Evolutionary conservation across 2,113 vertebrate genomes (phyloP), one percentile per base, ranked within the genome.

Genomic region (Oreochromis aureus): DNA sequence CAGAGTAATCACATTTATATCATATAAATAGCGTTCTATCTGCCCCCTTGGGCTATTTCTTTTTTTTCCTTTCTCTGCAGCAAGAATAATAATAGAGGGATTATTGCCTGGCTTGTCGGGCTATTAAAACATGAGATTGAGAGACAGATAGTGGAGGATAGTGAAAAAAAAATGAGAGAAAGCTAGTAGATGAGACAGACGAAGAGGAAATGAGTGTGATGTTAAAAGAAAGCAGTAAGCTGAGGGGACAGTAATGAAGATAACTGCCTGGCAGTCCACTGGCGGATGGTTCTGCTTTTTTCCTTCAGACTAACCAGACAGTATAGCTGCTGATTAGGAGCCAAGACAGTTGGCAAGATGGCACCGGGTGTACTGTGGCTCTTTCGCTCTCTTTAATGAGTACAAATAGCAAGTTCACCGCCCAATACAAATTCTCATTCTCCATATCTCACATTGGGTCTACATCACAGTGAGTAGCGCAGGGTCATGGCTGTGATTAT

Each of bases 231-330:
- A n/a, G 85, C 71, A 2, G 81, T 87, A 83, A 89, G 84, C 78
- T 76, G 54, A 87, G 80, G 83, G 59, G 89, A 94, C 91, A 80
- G 92, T 92, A 91, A 94, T 93, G 89, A 94, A 95, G 91, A 95
- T 91, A 86, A 89, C 82, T 86, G 91, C 84, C 86, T 22, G 76
- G 81, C 89, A 88, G 59, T 82, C 73, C 63, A 58, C 87, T 90
- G 41, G 30, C 24, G 24, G 84, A 87, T 16, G 9, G 36, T 79
- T 76, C 84, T n/a, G 51, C 83, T 84, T 56, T 69, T 53, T 88
- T 83, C 84, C 83, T 46, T 90, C 93, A 59, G 61, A 93, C 89
- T 95, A 93, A 95, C 93, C 90, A 93, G 88, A 91, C 87, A 80
- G 86, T 89, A 4, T 51, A 87, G 83, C 53, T 63, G 41, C 73